These are phyloP conservation scores for Druceiella hillmani DNA, from an alignment of 2,888 invertebrate species.

Conservation along the genomic window DNA sequence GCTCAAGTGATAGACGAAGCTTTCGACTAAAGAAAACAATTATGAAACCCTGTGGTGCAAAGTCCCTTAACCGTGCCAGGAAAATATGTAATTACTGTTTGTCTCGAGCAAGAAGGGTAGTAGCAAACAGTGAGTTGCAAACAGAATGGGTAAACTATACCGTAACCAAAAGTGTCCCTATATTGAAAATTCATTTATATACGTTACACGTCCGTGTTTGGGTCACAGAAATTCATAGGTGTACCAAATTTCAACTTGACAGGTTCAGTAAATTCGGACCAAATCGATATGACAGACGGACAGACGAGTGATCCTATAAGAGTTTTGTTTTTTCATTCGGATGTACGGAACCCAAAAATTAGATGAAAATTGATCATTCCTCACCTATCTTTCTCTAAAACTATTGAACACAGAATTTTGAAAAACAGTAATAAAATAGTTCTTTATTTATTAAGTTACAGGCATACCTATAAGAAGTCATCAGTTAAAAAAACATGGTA, in stretches of 20 bases:
- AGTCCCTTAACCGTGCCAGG: conserved; percentile 25
- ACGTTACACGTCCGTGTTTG: too few species aligned
- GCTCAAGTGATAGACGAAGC: conserved; percentile 19
- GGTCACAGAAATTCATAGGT: conserved; percentile 16
- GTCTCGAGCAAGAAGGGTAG: conserved; percentile 19
- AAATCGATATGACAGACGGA: neutral
- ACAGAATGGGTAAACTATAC: too few species aligned
- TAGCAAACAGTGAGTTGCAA: too few species aligned
- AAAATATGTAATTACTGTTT: conserved; percentile 22
- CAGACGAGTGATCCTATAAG: neutral
- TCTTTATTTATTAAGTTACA: too few species aligned
- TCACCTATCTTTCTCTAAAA: too few species aligned
- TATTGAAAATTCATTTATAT: too few species aligned
- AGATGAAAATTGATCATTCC: neutral
- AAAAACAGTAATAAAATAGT: too few species aligned
- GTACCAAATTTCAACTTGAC: conserved; percentile 3
- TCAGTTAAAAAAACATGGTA: too few species aligned
- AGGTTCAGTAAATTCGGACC: conserved; percentile 6
- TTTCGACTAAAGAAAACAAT: conserved; percentile 21
- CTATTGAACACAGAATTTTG: too few species aligned
- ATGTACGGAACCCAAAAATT: neutral
- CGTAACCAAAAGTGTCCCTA: too few species aligned
- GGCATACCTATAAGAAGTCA: too few species aligned
- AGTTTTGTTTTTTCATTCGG: conserved; percentile 9
- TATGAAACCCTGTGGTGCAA: conserved; percentile 24